Conservation (phyloP, 2,113 vertebrate genomes). For the Odontophorus gujanensis region DNA sequence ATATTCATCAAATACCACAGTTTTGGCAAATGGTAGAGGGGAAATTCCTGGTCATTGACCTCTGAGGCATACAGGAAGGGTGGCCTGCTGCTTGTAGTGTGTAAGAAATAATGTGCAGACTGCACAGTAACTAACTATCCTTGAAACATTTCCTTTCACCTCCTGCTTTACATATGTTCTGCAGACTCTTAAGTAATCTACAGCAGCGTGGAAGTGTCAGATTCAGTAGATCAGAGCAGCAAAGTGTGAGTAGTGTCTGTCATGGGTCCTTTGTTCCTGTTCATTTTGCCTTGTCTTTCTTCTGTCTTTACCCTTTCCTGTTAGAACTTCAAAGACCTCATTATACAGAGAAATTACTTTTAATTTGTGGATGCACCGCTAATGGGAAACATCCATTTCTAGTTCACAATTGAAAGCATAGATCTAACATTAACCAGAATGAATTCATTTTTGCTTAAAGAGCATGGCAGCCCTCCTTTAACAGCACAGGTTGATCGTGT, state of each 20-base stretch:
- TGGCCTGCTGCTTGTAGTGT: fast-evolving
- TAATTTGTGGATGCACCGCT: fast-evolving
- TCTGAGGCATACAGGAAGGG: fast-evolving
- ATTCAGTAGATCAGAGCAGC: neutral
- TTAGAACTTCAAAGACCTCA: neutral
- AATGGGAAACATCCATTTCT: neutral
- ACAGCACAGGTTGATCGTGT: neutral
- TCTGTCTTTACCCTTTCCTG: neutral
- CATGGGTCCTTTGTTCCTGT: neutral
- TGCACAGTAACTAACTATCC: neutral
- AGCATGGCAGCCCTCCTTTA: neutral
- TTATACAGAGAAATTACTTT: neutral
- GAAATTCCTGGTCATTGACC: too few relatives aligned
- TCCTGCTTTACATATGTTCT: neutral
- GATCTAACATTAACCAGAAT: neutral
- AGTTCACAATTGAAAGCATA: neutral
- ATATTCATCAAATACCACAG: fast-evolving
- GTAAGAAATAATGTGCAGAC: neutral
- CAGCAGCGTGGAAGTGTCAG: fast-evolving
- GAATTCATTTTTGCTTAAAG: neutral
- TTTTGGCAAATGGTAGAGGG: fast-evolving
- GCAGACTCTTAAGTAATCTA: fast-evolving
- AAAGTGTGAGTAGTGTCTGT: fast-evolving
- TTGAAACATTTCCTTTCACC: too few relatives aligned
- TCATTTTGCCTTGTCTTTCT: fast-evolving